phyloP scores from a whole-genome alignment of 2,113 vertebrate species.

The Alces alces region DNA sequence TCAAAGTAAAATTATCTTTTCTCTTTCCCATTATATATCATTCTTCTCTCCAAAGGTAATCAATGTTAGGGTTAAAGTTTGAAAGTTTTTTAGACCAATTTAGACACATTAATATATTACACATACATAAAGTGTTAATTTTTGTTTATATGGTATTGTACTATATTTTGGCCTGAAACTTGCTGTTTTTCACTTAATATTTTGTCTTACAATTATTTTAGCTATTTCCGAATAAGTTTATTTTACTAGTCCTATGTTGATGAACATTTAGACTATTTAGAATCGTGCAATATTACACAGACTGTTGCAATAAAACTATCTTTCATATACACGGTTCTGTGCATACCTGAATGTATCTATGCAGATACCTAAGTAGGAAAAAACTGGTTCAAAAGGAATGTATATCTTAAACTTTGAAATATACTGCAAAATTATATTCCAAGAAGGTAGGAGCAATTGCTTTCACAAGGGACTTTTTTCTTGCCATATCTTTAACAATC shows the following conservation, averaged over 20 bases:
- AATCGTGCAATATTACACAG: background rate
- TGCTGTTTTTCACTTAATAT: slow-evolving; percentile 15
- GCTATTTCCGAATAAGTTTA: background rate
- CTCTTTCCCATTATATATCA: background rate
- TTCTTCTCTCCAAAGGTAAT: slow-evolving; percentile 23
- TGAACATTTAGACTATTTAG: background rate
- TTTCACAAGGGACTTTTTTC: background rate
- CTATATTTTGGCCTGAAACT: background rate
- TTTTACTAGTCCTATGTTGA: background rate
- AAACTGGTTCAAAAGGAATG: background rate
- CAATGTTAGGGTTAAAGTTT: background rate
- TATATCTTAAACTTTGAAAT: slow-evolving; percentile 10
- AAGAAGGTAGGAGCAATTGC: background rate
- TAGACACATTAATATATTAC: background rate
- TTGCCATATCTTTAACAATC: background rate
- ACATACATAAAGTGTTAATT: background rate
- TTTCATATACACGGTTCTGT: background rate
- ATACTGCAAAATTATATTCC: background rate
- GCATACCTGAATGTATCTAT: background rate
- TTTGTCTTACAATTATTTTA: background rate
- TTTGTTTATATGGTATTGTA: background rate
- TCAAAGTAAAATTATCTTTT: background rate
- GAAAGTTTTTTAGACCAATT: background rate
- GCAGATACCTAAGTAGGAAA: background rate
- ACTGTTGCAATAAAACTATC: background rate